Percentiles rank a stretch among this genome's conserved stretches.
These are phyloP conservation scores for Antechinus flavipes DNA, from an alignment of 2,113 vertebrate species.

Conservation along the genomic window DNA sequence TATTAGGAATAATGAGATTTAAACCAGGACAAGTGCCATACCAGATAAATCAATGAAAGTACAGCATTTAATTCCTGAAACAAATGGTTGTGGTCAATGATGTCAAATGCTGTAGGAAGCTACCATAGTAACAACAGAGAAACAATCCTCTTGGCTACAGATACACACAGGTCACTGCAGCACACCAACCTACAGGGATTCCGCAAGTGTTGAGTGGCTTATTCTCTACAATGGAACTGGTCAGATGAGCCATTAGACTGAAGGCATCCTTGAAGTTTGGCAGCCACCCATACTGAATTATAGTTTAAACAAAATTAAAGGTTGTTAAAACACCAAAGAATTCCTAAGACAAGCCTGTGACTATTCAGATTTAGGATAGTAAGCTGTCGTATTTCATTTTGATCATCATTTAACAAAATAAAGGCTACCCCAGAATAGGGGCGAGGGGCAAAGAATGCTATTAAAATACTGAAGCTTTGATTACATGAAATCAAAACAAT, in stretches of 20 bases:
- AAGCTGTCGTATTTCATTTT: neutral
- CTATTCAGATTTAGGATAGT: neutral
- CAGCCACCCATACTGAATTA: neutral
- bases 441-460: neutral
- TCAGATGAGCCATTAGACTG: neutral
- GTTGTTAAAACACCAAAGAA: neutral
- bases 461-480: conserved; percentile 2
- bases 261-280: neutral
- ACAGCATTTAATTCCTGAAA: conserved; percentile 54
- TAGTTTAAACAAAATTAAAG: neutral
- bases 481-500: neutral
- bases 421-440: neutral
- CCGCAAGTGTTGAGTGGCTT: neutral
- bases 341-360: neutral
- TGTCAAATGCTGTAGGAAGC: conserved; percentile 48
- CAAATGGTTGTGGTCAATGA: conserved; percentile 61
- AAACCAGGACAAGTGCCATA: conserved; percentile 43
- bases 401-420: neutral
- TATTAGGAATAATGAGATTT: conserved; percentile 66
- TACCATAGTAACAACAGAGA: conserved; percentile 5
- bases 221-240: neutral
- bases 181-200: neutral
- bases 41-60: conserved; percentile 62
- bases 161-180: neutral
- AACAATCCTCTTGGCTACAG: neutral